Percentiles rank a stretch among this genome's conserved stretches.
phyloP scores from a whole-genome alignment of 2,797 vertebrate genomes.

The Basileuterus tristriatus region DNA sequence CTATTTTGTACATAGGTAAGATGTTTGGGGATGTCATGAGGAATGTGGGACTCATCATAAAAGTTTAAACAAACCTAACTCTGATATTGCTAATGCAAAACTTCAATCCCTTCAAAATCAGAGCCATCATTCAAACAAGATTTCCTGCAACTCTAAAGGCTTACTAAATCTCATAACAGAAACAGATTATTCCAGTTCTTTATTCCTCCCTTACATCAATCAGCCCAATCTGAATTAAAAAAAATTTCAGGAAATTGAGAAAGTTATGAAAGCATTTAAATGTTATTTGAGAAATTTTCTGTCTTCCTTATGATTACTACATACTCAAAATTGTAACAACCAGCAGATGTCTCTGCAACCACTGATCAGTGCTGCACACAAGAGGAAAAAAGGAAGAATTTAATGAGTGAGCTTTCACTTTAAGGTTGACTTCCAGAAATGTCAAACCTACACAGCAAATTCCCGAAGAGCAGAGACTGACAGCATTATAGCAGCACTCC shows the following conservation, averaged over 20 bases:
- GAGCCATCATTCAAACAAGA: not conserved
- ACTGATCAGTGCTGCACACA: not conserved
- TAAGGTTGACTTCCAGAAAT: not conserved
- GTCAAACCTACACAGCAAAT: not conserved
- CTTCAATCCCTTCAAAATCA: not conserved
- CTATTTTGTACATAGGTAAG: not conserved
- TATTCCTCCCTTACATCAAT: not conserved
- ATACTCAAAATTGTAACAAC: not conserved
- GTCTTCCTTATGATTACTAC: not conserved
- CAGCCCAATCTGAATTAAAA: not conserved
- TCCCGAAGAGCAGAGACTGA: not conserved
- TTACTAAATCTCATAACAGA: not conserved
- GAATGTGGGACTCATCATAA: not conserved
- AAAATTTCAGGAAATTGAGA: not conserved
- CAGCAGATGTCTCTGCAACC: constrained; percentile 50
- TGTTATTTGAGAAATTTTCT: not conserved
- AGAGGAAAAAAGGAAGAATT: not conserved
- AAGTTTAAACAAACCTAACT: not conserved
- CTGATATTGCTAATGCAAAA: not conserved
- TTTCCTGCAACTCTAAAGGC: not conserved
- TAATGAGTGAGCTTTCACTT: not conserved
- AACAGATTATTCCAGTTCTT: not conserved
- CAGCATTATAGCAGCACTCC: not conserved
- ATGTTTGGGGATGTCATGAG: not conserved
- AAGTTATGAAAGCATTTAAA: not conserved